Conservation (phyloP, 2,113 vertebrate species). For the Azemiops feae region DNA sequence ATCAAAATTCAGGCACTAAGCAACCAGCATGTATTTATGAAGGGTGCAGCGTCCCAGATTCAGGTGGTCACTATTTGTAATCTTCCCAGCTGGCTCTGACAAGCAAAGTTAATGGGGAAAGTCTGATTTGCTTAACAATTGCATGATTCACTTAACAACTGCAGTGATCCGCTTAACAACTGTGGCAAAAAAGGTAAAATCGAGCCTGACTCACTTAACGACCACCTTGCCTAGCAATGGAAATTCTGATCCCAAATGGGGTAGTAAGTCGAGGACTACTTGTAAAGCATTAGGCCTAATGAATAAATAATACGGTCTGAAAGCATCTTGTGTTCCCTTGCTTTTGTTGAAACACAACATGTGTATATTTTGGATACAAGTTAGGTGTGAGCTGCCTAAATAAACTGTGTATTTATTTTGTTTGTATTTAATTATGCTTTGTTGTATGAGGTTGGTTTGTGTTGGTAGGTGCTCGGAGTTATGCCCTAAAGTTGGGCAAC, state of each 20-base stretch:
- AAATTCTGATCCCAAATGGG: background rate
- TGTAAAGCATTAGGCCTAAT: background rate
- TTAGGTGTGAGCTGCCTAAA: background rate
- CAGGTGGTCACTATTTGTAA: background rate
- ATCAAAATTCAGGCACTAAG: background rate
- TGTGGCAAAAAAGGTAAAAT: background rate
- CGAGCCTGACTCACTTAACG: background rate
- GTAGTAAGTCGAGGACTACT: background rate
- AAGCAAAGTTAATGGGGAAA: background rate
- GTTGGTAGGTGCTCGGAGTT: background rate
- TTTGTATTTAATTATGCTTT: background rate
- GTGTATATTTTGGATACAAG: background rate
- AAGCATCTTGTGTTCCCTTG: background rate
- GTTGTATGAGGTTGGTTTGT: background rate
- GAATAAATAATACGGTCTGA: background rate
- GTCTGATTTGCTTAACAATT: background rate
- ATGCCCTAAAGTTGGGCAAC: background rate
- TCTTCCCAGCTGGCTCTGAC: background rate
- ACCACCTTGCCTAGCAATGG: background rate
- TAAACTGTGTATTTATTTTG: background rate
- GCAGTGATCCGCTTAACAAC: background rate
- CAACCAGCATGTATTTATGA: background rate
- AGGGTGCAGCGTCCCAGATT: background rate
- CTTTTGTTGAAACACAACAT: background rate
- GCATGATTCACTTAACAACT: background rate